Evolutionary conservation across 1,140 invertebrate genomes (phyloP).

Genomic region (Teleopsis dalmanni): DNA sequence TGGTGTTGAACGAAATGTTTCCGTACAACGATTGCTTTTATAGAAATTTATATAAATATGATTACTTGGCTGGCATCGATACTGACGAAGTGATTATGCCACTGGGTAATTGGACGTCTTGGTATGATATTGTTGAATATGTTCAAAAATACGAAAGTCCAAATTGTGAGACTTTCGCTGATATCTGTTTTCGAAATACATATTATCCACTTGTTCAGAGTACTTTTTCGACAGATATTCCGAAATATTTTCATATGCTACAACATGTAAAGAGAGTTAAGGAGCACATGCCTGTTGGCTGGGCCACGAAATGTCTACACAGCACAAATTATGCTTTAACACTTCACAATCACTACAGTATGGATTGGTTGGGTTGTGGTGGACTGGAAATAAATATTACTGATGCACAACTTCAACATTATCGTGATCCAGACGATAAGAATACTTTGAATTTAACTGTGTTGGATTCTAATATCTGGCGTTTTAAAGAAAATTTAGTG

Average conservation of each 20-base stretch:
- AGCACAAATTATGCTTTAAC: conserved; percentile 22
- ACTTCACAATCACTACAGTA: conserved; percentile 28
- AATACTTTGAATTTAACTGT: not conserved
- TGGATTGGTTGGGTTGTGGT: conserved; percentile 65
- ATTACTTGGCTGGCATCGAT: conserved; percentile 81
- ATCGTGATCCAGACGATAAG: conserved; percentile 47
- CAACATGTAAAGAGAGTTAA: conserved; percentile 29
- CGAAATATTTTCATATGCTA: conserved; percentile 32
- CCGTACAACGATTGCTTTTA: conserved; percentile 94
- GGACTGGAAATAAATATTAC: conserved; percentile 67
- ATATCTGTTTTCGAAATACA: conserved; percentile 83
- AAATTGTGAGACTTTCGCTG: conserved; percentile 51
- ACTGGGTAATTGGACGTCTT: conserved; percentile 44
- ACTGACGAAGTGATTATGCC: conserved; percentile 91
- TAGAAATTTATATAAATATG: conserved; percentile 79
- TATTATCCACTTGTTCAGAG: no score
- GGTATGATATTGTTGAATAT: conserved; percentile 59
- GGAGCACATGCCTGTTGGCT: conserved; percentile 17
- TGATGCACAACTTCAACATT: conserved; percentile 84
- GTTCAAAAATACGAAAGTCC: not conserved
- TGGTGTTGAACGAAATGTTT: conserved; percentile 83
- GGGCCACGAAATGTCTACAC: conserved; percentile 30
- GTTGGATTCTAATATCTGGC: not conserved
- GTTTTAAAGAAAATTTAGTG: not conserved
- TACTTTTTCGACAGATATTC: no score